Base-by-base conservation (phyloP, 2,888 invertebrate genomes). In the Holacanthella duospinosa region DNA sequence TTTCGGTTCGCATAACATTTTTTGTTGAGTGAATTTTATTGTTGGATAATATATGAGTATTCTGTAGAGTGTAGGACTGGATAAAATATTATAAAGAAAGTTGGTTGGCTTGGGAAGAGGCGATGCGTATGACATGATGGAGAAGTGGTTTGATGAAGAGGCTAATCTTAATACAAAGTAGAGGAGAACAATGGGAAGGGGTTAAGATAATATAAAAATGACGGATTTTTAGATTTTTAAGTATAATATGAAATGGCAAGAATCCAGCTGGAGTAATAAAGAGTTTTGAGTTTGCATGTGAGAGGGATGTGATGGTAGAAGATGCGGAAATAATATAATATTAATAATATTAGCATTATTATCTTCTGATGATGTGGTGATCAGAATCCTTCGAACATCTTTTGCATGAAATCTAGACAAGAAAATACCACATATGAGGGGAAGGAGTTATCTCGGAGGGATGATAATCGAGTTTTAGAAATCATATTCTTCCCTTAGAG, bases 151-250 rank as follows among this genome's bases (percentile, higher is more conserved):
- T 64, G 59, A 64, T 64, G 62, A 64, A 64, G 56, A 57, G 64
- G 57, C 61, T 55, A 62, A 64, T 64, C 60, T 62, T 61, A 62
- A 64, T 64, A 61, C 62, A 64, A 64, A 64, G 55, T 64, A 60
- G 56, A 59, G 59, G 29, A 55, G 55, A 62, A 59, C 60, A 57
- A 44, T 29, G 60, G 60, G 61, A 64, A 56, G 59, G 29, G 55
- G 43, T 26, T 55, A 16, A 64, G n/a, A 48, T 48, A 48, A 21
- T 48, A 48, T 48, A 48, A 48, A 48, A 21, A 48, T 48, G 48
- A 48, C 48, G 48, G 48, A 48, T 48, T 48, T 48, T 48, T 9
- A 21, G n/a, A 48, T 48, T 48, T 55, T 29, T 44, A 62, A 62
- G 54, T 60, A 65, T 60, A 60, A 65, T 63, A 27, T 55, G 29